phyloP scores from a whole-genome alignment of 2,113 vertebrate genomes.

The Platycercus adscitus region DNA sequence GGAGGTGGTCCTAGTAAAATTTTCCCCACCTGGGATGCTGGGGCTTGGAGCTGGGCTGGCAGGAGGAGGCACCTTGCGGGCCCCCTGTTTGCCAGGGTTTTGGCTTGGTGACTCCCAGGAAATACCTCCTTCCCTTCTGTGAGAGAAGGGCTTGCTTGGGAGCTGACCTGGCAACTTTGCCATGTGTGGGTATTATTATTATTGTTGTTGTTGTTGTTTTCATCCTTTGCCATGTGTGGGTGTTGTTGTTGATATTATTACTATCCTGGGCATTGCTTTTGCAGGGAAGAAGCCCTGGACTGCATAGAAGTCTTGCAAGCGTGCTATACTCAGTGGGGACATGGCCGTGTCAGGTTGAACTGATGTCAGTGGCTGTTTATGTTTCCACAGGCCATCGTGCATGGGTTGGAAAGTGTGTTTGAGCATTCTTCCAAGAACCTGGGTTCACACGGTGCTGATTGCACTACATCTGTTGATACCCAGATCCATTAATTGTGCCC shows the following conservation, averaged over 20 bases:
- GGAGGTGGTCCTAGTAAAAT: background rate
- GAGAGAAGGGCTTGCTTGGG: background rate
- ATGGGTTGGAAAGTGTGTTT: background rate
- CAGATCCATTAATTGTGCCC: background rate
- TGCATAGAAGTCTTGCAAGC: background rate
- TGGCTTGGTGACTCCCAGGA: background rate
- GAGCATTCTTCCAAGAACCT: background rate
- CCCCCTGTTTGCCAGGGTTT: background rate
- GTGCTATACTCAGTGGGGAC: fast-evolving
- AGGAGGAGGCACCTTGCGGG: background rate
- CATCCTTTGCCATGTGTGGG: background rate
- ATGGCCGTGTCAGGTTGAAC: fast-evolving
- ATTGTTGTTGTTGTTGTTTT: background rate
- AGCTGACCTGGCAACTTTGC: background rate
- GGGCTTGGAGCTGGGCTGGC: background rate
- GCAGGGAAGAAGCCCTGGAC: background rate
- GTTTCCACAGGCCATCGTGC: background rate
- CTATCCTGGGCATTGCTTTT: background rate
- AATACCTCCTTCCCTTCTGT: background rate
- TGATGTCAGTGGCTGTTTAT: background rate
- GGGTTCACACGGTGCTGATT: background rate
- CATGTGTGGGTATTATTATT: background rate
- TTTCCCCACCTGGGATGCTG: background rate
- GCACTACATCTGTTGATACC: background rate
- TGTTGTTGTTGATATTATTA: background rate